Evolutionary conservation across 30 jellyfish, hydroid and myxozoan genomes (phyloP).

Genomic region (Haliclystus octoradiatus): DNA sequence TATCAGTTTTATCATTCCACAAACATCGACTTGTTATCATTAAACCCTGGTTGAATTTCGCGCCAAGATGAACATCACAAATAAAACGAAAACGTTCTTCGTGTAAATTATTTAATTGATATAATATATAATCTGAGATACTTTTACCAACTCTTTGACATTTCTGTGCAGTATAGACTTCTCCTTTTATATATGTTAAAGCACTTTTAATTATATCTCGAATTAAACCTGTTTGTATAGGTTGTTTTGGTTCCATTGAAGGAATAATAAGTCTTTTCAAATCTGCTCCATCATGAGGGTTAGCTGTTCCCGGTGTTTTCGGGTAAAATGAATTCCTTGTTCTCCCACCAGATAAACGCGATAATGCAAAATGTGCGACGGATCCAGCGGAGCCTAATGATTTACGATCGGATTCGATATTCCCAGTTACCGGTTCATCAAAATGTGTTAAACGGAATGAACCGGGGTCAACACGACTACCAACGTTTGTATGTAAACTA

Average conservation of each 20-base stretch:
- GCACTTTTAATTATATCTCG: constrained; percentile 26
- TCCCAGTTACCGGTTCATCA: constrained; percentile 46
- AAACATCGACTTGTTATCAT: constrained; percentile 46
- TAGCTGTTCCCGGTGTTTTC: background rate
- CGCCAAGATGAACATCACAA: constrained; percentile 61
- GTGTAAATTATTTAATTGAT: constrained; percentile 40
- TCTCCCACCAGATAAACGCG: constrained; percentile 1
- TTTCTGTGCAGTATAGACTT: constrained; percentile 25
- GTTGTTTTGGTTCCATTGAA: constrained; percentile 42
- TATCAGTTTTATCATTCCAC: constrained; percentile 62
- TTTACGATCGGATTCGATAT: background rate
- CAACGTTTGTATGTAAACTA: constrained; percentile 18
- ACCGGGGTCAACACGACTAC: constrained; percentile 57
- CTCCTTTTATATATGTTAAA: constrained; percentile 29
- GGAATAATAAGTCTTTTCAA: constrained; percentile 44
- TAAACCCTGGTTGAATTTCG: constrained; percentile 53
- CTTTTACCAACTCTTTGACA: constrained; percentile 53
- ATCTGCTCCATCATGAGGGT: constrained; percentile 2
- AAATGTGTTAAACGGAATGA: constrained; percentile 49
- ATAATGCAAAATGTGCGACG: constrained; percentile 5
- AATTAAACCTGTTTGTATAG: constrained; percentile 16
- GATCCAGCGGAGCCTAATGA: constrained; percentile 6
- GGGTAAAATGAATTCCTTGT: constrained; percentile 1
- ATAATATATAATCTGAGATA: constrained; percentile 52
- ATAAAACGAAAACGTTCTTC: constrained; percentile 41